Percentiles rank a stretch among this genome's conserved stretches.
Evolutionary conservation across 2,113 vertebrate genomes (phyloP).

Genomic region (Pachypanchax playfairii): DNA sequence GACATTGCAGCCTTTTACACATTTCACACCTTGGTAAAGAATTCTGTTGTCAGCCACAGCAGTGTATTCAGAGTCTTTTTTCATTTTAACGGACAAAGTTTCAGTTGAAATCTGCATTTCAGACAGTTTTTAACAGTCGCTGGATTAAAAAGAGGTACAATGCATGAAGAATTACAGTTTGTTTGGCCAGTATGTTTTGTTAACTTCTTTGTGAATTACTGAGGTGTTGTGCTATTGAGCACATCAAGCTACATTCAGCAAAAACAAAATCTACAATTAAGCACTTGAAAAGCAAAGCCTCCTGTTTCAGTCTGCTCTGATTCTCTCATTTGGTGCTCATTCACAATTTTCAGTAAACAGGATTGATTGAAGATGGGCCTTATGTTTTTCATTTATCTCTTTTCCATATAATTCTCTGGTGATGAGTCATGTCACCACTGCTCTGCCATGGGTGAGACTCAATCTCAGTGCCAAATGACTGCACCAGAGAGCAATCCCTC

Average conservation of each 20-base stretch:
- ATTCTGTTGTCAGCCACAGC: slow-evolving; percentile 12
- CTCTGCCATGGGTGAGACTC: slow-evolving; percentile 60
- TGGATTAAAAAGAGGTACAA: background rate
- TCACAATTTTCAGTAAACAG: slow-evolving; percentile 33
- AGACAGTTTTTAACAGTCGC: background rate
- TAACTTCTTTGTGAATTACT: slow-evolving; percentile 36
- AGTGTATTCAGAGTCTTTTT: slow-evolving; percentile 13
- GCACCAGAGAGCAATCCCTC: slow-evolving; percentile 66
- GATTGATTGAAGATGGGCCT: slow-evolving; percentile 51
- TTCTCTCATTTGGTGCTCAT: slow-evolving; percentile 28
- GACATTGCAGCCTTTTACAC: slow-evolving; percentile 31
- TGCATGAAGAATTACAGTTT: background rate
- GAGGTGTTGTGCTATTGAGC: slow-evolving; percentile 33
- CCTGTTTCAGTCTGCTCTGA: slow-evolving; percentile 28
- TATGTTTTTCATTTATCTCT: slow-evolving; percentile 57
- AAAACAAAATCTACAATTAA: slow-evolving; percentile 9
- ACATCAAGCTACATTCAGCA: slow-evolving; percentile 30
- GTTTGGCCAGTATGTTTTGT: slow-evolving; percentile 20
- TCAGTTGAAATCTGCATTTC: slow-evolving; percentile 37
- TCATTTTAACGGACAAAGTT: slow-evolving; percentile 28
- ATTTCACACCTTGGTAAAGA: slow-evolving; percentile 28
- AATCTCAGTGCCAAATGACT: slow-evolving; percentile 64
- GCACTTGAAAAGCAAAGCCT: slow-evolving; percentile 26
- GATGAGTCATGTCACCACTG: slow-evolving; percentile 64
- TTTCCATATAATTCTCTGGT: slow-evolving; percentile 49